Conservation (phyloP, 2,113 vertebrate species). For the Neogobius melanostomus region DNA sequence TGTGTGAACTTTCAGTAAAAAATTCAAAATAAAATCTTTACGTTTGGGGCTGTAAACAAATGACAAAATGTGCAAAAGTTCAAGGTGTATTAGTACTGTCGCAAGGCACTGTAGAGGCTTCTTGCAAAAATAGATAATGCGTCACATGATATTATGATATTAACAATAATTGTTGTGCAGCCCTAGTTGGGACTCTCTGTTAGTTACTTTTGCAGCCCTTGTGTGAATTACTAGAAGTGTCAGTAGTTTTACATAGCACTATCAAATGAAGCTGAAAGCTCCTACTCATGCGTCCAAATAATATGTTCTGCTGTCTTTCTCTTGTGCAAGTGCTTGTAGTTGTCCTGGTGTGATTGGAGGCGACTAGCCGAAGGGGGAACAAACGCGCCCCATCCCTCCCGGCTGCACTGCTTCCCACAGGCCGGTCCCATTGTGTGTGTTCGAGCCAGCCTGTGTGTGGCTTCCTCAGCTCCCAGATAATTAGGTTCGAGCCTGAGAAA, state of each 20-base stretch:
- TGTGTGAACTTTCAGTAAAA: no score
- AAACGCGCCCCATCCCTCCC: constrained; percentile 51
- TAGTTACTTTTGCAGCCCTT: no score
- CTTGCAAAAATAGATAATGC: no score
- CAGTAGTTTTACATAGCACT: background rate
- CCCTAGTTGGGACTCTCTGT: no score
- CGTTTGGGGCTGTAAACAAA: no score
- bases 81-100: no score
- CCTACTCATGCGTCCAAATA: background rate
- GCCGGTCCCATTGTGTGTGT: constrained; percentile 50
- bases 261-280: background rate
- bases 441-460: constrained; percentile 30
- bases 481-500: constrained; percentile 62
- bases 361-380: constrained; percentile 61
- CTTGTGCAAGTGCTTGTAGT: constrained; percentile 25
- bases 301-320: constrained; percentile 7
- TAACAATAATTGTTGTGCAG: no score
- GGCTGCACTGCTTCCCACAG: constrained; percentile 65
- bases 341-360: constrained; percentile 60
- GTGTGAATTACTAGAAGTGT: no score
- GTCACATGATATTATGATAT: no score
- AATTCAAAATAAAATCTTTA: no score
- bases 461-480: constrained; percentile 56
- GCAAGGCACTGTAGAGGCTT: no score
- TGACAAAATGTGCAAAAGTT: no score